These are phyloP conservation scores for Apotomis betuletana DNA, from an alignment of 2,888 invertebrate genomes.

Conservation along the genomic window DNA sequence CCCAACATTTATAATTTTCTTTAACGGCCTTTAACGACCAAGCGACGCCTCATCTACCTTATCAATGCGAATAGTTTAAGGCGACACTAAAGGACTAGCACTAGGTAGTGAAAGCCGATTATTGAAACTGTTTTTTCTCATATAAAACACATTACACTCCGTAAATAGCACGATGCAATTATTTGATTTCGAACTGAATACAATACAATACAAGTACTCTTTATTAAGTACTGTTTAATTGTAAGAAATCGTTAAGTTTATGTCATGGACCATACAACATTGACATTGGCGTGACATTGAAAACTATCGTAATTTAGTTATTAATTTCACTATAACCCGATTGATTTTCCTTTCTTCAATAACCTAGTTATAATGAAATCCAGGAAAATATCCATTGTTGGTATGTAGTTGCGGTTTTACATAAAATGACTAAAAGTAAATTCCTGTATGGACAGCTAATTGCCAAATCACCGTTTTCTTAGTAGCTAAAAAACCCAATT, in stretches of 20 bases:
- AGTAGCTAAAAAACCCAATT: neutral
- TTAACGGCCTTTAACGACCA: neutral
- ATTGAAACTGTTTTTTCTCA: too few species aligned
- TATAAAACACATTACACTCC: too few species aligned
- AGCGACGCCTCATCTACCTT: neutral
- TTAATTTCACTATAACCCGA: neutral
- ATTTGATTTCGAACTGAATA: too few species aligned
- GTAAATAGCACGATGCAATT: too few species aligned
- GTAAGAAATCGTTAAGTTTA: constrained; percentile 6
- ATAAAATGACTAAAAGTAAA: neutral
- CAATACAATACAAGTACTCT: too few species aligned
- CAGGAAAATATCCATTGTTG: neutral
- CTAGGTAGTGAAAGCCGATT: too few species aligned
- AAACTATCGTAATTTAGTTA: constrained; percentile 19
- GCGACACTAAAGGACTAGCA: too few species aligned
- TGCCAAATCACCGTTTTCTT: neutral
- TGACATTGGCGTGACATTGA: constrained; percentile 29
- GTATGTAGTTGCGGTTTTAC: neutral
- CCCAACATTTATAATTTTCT: neutral
- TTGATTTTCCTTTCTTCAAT: neutral
- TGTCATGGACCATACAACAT: constrained; percentile 21
- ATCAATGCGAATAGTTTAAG: too few species aligned
- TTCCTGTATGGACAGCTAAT: neutral
- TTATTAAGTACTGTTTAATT: too few species aligned
- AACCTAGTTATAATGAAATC: neutral